A percentile compares a stretch with the other conserved stretches of the same genome.
phyloP scores from a whole-genome alignment of 2,888 invertebrate genomes.

The Xestobium rufovillosum region DNA sequence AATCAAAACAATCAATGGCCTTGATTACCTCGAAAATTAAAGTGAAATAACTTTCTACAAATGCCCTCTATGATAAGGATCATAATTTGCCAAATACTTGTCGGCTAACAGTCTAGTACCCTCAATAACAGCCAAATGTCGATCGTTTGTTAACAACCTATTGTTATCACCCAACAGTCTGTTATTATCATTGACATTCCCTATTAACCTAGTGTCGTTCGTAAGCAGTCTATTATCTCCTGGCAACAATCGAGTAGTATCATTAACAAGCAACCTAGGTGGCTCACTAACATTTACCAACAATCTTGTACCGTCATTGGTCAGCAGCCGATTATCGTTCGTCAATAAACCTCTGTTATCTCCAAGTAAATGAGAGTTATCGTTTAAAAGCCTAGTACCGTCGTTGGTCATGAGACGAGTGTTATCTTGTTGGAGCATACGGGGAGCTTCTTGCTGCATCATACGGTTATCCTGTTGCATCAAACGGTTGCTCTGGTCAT shows the following conservation, averaged over 20 bases:
- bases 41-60: too few species aligned
- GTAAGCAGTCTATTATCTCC: conserved; percentile 34
- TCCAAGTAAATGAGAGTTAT: conserved; percentile 19
- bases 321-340: conserved; percentile 23
- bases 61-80: conserved; percentile 42
- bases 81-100: conserved; percentile 42
- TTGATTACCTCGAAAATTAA: too few species aligned
- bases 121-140: conserved; percentile 38
- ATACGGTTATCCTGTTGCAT: conserved; percentile 36
- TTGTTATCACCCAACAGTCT: conserved; percentile 27
- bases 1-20: too few species aligned
- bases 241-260: conserved; percentile 33
- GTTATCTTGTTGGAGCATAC: conserved; percentile 32
- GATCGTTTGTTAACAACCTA: conserved; percentile 25
- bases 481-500: conserved; percentile 29
- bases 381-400: conserved; percentile 27
- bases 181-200: conserved; percentile 26
- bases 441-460: conserved; percentile 33
- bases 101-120: conserved; percentile 39
- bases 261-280: conserved; percentile 36
- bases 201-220: conserved; percentile 33
- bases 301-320: conserved; percentile 33
- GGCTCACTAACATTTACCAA: conserved; percentile 38
- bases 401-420: conserved; percentile 28
- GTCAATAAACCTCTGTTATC: conserved; percentile 22